Evolutionary conservation across 2,888 invertebrate species (phyloP).

Genomic region (Thelaira solivaga): DNA sequence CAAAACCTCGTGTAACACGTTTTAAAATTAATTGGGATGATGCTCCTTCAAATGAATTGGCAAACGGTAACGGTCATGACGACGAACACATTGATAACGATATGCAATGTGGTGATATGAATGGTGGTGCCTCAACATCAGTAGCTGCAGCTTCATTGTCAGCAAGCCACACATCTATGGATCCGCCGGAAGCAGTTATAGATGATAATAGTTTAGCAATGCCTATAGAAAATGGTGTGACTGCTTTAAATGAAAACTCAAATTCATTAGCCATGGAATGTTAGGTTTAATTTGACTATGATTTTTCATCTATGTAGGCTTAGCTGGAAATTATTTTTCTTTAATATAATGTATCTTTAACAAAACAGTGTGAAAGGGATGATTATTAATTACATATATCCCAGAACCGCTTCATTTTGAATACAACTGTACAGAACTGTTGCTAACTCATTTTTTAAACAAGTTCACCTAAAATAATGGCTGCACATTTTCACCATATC

Average conservation of each 20-base stretch:
- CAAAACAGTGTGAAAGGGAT: slow-evolving; percentile 1
- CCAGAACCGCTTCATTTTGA: slow-evolving; percentile 14
- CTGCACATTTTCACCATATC: background rate
- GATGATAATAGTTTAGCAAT: slow-evolving; percentile 76
- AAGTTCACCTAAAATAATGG: background rate
- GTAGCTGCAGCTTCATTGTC: slow-evolving; percentile 31
- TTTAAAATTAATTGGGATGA: slow-evolving; percentile 99
- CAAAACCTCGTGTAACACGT: slow-evolving; percentile 94
- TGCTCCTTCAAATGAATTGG: slow-evolving; percentile 72
- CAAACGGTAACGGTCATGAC: slow-evolving; percentile 67
- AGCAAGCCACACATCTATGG: slow-evolving; percentile 19
- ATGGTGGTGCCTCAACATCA: slow-evolving; percentile 68
- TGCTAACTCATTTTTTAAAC: background rate
- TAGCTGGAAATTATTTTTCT: slow-evolving; percentile 27
- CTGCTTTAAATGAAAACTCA: slow-evolving; percentile 76
- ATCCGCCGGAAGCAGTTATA: slow-evolving; percentile 66
- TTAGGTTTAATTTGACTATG: slow-evolving; percentile 63
- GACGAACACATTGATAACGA: slow-evolving; percentile 65
- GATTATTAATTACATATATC: background rate
- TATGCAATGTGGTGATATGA: slow-evolving; percentile 64
- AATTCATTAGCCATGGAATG: slow-evolving; percentile 78
- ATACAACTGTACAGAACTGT: slow-evolving; percentile 32
- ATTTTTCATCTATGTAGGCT: slow-evolving; percentile 29
- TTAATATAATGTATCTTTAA: slow-evolving; percentile 23
- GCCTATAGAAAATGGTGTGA: slow-evolving; percentile 73